Evolutionary conservation across 2,113 vertebrate genomes (phyloP).

Genomic region (Passer montanus): DNA sequence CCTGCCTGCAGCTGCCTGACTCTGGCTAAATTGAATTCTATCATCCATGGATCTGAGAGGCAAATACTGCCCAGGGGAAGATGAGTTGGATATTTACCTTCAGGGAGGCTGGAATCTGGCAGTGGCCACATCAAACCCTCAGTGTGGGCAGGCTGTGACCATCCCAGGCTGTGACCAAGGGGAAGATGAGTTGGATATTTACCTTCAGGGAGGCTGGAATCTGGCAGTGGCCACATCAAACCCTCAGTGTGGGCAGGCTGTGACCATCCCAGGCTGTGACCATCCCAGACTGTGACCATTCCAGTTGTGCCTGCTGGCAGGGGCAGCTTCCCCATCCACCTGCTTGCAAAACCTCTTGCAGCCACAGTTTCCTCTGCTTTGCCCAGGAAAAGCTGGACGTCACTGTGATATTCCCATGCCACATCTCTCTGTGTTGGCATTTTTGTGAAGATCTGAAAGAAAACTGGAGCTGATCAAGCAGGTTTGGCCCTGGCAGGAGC

Average conservation of each 20-base stretch:
- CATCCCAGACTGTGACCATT: fast-evolving
- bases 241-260: fast-evolving
- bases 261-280: too few relatives aligned
- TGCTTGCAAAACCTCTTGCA: fast-evolving
- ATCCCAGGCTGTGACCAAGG: fast-evolving
- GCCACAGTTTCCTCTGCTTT: background rate
- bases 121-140: background rate
- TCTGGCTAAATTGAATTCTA: background rate
- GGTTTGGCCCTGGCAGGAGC: conserved; percentile 25
- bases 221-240: background rate
- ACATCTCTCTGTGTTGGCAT: background rate
- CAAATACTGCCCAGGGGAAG: background rate
- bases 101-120: background rate
- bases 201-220: background rate
- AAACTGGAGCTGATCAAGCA: background rate
- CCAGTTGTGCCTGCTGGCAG: fast-evolving
- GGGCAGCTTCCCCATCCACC: background rate
- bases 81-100: background rate
- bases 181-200: background rate
- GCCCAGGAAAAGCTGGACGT: background rate
- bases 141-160: fast-evolving
- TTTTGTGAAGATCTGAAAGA: background rate
- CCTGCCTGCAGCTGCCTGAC: background rate
- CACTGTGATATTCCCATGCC: background rate
- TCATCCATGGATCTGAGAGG: background rate